A percentile compares a stretch with the other conserved stretches of the same genome.
Evolutionary conservation across 2,113 vertebrate genomes (phyloP).

Genomic region (Nesogale talazaci): DNA sequence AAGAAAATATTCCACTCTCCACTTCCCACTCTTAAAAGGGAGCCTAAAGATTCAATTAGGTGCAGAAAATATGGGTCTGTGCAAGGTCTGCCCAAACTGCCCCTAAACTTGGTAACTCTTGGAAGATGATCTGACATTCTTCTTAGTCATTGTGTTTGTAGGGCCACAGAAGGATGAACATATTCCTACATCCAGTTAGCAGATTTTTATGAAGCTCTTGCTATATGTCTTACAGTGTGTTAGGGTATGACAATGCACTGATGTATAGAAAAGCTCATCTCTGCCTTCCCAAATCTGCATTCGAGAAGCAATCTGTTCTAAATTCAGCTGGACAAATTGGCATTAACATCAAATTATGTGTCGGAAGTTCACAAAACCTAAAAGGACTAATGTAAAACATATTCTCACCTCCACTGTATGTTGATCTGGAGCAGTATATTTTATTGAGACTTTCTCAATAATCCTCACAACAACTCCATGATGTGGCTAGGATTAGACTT

Average conservation of each 20-base stretch:
- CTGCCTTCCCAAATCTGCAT: not conserved
- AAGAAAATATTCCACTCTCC: not conserved
- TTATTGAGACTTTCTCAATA: slow-evolving; percentile 15
- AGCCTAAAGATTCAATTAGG: not conserved
- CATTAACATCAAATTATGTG: not conserved
- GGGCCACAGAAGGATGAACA: not conserved
- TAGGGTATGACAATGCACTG: not conserved
- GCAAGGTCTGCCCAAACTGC: not conserved
- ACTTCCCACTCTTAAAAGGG: not conserved
- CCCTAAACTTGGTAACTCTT: not conserved
- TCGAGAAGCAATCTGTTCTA: not conserved
- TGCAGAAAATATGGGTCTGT: slow-evolving; percentile 17
- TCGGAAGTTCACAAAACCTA: not conserved
- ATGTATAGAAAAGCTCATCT: not conserved
- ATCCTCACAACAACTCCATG: not conserved
- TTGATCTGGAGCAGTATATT: not conserved
- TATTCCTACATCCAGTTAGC: not conserved
- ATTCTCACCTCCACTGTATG: not conserved
- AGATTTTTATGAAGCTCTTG: not conserved
- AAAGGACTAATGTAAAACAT: not conserved
- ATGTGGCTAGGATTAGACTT: not conserved
- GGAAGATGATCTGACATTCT: not conserved
- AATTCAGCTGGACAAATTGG: not conserved
- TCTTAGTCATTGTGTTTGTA: not conserved
- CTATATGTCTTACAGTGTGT: not conserved